Evolutionary conservation across 2,797 vertebrate genomes (phyloP).

Genomic region (Rhodeus uyekii): DNA sequence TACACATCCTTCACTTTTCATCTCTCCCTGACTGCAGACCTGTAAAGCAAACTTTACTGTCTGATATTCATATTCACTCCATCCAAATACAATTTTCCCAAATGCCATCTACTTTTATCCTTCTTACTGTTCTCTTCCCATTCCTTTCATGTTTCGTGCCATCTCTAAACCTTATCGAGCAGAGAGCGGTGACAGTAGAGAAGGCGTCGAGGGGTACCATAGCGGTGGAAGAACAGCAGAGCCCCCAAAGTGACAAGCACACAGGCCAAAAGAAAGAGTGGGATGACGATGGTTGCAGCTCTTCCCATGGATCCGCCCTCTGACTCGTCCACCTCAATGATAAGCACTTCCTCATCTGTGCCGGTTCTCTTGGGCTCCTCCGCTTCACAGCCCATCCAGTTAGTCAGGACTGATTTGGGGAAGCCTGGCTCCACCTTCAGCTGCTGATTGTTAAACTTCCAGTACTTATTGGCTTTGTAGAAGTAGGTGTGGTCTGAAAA

Average conservation of each 20-base stretch:
- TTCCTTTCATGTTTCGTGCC: conserved; percentile 46
- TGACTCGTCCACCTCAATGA: conserved; percentile 80
- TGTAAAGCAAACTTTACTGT: conserved; percentile 40
- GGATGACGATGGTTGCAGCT: conserved; percentile 79
- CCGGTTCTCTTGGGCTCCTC: conserved; percentile 73
- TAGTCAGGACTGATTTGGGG: conserved; percentile 85
- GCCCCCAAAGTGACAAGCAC: conserved; percentile 83
- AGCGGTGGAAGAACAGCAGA: conserved; percentile 86
- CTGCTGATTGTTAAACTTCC: conserved; percentile 94
- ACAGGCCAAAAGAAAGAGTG: conserved; percentile 83
- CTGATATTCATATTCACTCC: conserved; percentile 25
- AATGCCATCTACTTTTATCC: conserved; percentile 36
- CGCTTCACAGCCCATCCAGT: conserved; percentile 88
- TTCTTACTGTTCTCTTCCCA: conserved; percentile 51
- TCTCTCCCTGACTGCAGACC: conserved; percentile 38
- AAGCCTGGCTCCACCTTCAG: conserved; percentile 89
- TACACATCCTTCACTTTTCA: conserved; percentile 42
- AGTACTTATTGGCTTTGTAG: conserved; percentile 92
- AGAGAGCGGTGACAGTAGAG: conserved; percentile 88
- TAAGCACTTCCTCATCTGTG: conserved; percentile 82
- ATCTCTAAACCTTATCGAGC: conserved; percentile 81
- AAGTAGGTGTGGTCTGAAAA: conserved; percentile 88
- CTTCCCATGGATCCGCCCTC: conserved; percentile 68
- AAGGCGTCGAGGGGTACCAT: conserved; percentile 88
- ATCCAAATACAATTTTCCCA: conserved; percentile 23